phyloP scores from a whole-genome alignment of 2,113 vertebrate species.

The Epinephelus cyanopodus region DNA sequence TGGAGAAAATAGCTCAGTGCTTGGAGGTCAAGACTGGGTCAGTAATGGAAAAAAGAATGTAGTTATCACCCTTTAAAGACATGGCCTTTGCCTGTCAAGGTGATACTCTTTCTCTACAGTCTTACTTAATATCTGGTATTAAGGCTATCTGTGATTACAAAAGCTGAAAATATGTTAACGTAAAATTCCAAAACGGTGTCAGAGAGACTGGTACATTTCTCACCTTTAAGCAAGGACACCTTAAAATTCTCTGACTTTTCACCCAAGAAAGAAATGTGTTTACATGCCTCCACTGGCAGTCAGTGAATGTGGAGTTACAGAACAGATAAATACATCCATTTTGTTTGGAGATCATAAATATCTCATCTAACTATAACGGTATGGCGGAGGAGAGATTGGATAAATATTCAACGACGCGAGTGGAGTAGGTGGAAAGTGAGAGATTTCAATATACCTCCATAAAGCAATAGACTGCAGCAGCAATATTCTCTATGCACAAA shows the following conservation, averaged over 20 bases:
- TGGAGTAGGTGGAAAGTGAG: slow-evolving; percentile 62
- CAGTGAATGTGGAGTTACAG: slow-evolving; percentile 35
- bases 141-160: slow-evolving; percentile 22
- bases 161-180: slow-evolving; percentile 39
- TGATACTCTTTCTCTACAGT: neutral
- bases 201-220: slow-evolving; percentile 10
- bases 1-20: slow-evolving; percentile 44
- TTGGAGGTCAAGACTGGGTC: slow-evolving; percentile 47
- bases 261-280: slow-evolving; percentile 51
- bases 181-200: slow-evolving; percentile 11
- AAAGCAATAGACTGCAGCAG: slow-evolving; percentile 59
- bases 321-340: slow-evolving; percentile 66
- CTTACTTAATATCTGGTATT: neutral
- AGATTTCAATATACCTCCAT: slow-evolving; percentile 64
- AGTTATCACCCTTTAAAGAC: slow-evolving; percentile 44
- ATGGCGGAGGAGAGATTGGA: slow-evolving; percentile 59
- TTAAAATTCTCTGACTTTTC: neutral
- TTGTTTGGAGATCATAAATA: slow-evolving; percentile 72
- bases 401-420: slow-evolving; percentile 67
- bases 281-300: slow-evolving; percentile 46
- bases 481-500: slow-evolving; percentile 55
- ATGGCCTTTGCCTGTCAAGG: slow-evolving; percentile 17
- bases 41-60: slow-evolving; percentile 27
- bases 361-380: slow-evolving; percentile 59
- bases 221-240: slow-evolving; percentile 15